Evolutionary conservation across 2,113 vertebrate genomes (phyloP), one percentile per base, ranked within the genome.

Genomic region (Pangasianodon hypophthalmus): DNA sequence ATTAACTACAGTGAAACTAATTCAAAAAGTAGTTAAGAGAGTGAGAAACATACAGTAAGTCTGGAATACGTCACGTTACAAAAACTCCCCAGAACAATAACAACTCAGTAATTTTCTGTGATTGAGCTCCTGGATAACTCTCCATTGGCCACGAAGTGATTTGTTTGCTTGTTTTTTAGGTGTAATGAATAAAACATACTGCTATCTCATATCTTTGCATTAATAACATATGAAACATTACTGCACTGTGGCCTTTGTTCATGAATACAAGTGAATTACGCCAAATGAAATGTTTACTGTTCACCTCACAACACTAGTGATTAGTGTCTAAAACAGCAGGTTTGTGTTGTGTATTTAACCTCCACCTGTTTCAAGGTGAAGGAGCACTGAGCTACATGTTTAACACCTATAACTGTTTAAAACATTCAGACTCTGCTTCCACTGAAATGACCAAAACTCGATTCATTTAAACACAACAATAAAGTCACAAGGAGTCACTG

Each of bases 101-200:
- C 29, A 69, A 69, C 21, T 24, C 60, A 8, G 60, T 62, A 26
- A 62, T 64, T 26, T 64, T 64, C 60, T 64, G 13, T 71, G 67
- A 71, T 16, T 71, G 32, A 37, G 18, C 73, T 46, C 41, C 21
- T 46, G 80, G 86, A 50, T 48, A 44, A 32, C 6, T 83, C 67
- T 62, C 58, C 37, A 77, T 80, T 58, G 37, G 44, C 79, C 87
- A 71, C 50, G 71, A 67, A 48, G 58, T 46, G 56, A 90, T 62
- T 21, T 84, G n/a, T 52, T 80, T 71, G 62, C 50, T 37, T 84
- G 62, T 19, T 50, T 85, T 84, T 48, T 81, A 62, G 52, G 52
- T 82, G 64, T 84, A 79, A 87, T 79, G 52, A 79, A 87, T 84
- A 71, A 13, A 41, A 84, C 41, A 29, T 73, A 37, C 21, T 64